Evolutionary conservation across 2,888 invertebrate genomes (phyloP), one percentile per base, ranked within the genome.

Genomic region (Dermolepida albohirtum): DNA sequence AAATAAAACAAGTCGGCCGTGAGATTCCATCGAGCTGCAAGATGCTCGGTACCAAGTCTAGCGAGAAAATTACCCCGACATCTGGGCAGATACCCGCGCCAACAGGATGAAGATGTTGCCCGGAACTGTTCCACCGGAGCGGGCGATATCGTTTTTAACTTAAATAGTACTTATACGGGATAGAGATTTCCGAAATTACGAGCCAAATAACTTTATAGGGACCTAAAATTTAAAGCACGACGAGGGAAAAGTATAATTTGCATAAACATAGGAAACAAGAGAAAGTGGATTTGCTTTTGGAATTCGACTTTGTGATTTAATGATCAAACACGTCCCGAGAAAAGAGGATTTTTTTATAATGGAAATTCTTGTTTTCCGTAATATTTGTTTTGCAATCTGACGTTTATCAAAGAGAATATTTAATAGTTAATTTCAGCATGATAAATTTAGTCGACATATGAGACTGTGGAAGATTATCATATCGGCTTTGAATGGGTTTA

Each of bases 1-100:
- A 78, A 80, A 81, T 81, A 80, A 80, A 80, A 74, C 74, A 77
- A 78, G 77, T 80, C 77, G 78, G 73, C 78, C 78, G 80, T 79
- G 79, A 78, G 78, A 79, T 79, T 80, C 77, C 78, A 81, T 79
- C 79, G 78, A 78, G 78, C 75, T 78, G 74, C 76, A 76, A 77
- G 78, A 78, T 78, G 77, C 76, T 79, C 76, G 73, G 75, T 73
- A 74, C 70, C 76, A 77, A 79, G 66, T 77, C 76, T 74, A 79
- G 79, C 79, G 78, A 75, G 77, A 79, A 78, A 79, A 80, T 79
- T 79, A 78, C 78, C 75, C 73, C 71, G 74, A 50, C 63, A 63
- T 74, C 74, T 74, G 73, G 70, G 69, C 72, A 74, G 72, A 73
- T 74, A 73, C 67, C 68, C 29, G 34, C 54, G 51, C 47, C 34